phyloP scores from a whole-genome alignment of 2,888 invertebrate genomes.

The Zootermopsis nevadensis region DNA sequence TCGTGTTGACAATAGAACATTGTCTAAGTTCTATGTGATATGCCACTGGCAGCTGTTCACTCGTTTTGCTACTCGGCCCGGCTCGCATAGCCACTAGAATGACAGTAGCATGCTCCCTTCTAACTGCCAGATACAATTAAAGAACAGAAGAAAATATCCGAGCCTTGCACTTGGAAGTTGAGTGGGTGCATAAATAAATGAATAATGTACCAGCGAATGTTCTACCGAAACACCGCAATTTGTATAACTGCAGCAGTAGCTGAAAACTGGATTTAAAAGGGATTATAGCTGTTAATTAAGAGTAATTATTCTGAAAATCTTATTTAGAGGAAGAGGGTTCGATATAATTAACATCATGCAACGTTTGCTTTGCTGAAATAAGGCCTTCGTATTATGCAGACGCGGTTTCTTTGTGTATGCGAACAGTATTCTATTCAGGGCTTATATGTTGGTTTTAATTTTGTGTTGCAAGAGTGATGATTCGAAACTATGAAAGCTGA shows the following conservation, averaged over 20 bases:
- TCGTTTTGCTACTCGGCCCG: background rate
- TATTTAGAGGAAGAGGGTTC: no score
- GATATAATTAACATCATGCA: no score
- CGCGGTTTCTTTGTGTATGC: no score
- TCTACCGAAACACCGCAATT: background rate
- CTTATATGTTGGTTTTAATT: no score
- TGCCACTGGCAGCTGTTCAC: background rate
- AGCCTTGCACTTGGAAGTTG: conserved; percentile 19
- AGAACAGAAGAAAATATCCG: conserved; percentile 20
- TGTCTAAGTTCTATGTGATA: background rate
- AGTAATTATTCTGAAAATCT: background rate
- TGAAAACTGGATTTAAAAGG: background rate
- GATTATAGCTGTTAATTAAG: background rate
- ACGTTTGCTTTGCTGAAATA: no score
- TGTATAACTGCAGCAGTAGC: background rate
- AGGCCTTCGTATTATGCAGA: no score
- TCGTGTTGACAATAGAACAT: no score
- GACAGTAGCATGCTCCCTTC: conserved; percentile 1
- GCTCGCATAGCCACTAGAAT: background rate
- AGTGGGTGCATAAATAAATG: conserved; percentile 37
- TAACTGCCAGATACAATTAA: background rate
- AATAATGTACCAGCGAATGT: background rate
- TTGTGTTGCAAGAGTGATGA: no score
- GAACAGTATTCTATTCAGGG: no score
- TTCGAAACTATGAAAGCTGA: no score